Base-by-base conservation (phyloP, 2,113 vertebrate genomes). In the Mixornis gularis region DNA sequence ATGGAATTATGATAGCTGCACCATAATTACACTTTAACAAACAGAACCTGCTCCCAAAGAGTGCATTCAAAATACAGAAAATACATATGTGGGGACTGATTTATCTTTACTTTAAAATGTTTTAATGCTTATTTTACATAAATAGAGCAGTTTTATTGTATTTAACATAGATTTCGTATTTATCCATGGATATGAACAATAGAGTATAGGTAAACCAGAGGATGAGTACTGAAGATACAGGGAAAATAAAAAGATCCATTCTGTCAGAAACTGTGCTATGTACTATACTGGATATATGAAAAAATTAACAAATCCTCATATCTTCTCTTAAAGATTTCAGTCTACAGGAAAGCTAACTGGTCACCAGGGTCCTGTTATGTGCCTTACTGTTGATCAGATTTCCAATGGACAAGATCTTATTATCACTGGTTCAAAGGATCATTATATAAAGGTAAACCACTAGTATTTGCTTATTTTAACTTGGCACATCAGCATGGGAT, bases 341-440 rank as follows among this genome's bases (percentile, higher is more conserved):
- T 99, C 99, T 70, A 99, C 99, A 12, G 99, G 99, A 89, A 99
- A 99, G 96, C 96, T 99, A 62, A 99, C 98, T 2, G 99, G 99
- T 73, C 99, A 99, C 94, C 95, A 98, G 55, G 99, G 99, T 24
- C 98, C 98, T 46, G 99, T 99, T 87, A 98, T 99, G 98, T 99
- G 99, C 97, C 98, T 99, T 89, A 98, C 98, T 18, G 98, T 99
- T 0, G 99, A 99, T 74, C 98, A 97, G 53, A 97, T 98, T 90
- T 98, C 98, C 52, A 98, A 92, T 32, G 98, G 99, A 69, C 99
- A 99, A 94, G 99, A 99, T 93, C 93, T 99, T n/a, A 98, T 99
- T 88, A 97, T 99, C 90, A 99, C 99, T n/a, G 99, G 99, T 84
- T 99, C 99, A 80, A 99, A 99, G 95, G 99, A 99, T 80, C 99